Conservation (phyloP, 2,888 invertebrate genomes). For the Amphiduros pacificus region DNA sequence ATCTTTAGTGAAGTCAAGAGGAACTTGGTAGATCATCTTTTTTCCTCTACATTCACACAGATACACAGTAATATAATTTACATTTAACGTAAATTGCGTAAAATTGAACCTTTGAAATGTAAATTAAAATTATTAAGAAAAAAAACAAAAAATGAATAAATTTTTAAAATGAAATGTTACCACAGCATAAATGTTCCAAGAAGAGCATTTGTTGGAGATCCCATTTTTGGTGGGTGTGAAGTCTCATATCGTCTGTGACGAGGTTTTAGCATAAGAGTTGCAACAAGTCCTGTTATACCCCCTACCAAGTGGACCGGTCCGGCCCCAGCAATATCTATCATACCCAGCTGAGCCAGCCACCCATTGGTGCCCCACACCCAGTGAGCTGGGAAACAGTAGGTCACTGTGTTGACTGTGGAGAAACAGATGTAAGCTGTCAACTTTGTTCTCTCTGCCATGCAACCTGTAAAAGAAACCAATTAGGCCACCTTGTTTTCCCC, state of each 20-base stretch:
- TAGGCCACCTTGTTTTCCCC: too few relatives aligned
- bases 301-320: conserved; percentile 56
- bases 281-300: conserved; percentile 47
- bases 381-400: conserved; percentile 57
- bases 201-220: conserved; percentile 46
- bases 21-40: too few relatives aligned
- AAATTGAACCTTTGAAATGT: background rate
- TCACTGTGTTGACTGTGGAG: conserved; percentile 44
- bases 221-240: conserved; percentile 32
- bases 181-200: conserved; percentile 53
- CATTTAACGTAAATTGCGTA: too few relatives aligned
- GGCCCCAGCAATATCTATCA: conserved; percentile 50
- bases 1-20: too few relatives aligned
- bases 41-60: too few relatives aligned
- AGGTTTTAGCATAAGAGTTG: conserved; percentile 46
- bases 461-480: background rate
- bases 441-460: too few relatives aligned
- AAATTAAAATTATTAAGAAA: background rate
- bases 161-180: conserved; percentile 28
- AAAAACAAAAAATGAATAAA: background rate
- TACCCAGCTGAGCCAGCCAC: conserved; percentile 39
- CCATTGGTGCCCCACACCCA: conserved; percentile 58
- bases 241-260: conserved; percentile 40
- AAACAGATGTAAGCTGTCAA: conserved; percentile 48
- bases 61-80: too few relatives aligned